Conservation (phyloP, 30 jellyfish, hydroid and myxozoan species). For the Cassiopea andromeda region DNA sequence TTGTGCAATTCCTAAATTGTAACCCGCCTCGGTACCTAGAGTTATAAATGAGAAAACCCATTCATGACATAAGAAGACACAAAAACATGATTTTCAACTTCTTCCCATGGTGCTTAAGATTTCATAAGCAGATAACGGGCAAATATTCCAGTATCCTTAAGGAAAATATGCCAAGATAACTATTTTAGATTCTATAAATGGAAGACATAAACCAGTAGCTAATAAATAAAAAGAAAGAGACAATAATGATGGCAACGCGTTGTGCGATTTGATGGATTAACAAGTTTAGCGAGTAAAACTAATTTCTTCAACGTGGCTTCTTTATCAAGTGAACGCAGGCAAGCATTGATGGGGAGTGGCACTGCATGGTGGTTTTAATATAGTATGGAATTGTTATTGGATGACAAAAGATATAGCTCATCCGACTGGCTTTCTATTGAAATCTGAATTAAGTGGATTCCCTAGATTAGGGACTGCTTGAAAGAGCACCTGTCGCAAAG, state of each 20-base stretch:
- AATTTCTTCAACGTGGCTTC: constrained; percentile 15
- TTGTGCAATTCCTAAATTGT: too few species aligned
- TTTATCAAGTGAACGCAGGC: background rate
- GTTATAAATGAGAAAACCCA: too few species aligned
- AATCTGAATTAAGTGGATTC: background rate
- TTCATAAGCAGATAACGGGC: too few species aligned
- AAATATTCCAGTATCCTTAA: too few species aligned
- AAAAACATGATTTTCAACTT: too few species aligned
- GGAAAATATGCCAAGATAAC: background rate
- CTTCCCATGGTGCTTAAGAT: too few species aligned
- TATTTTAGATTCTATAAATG: background rate
- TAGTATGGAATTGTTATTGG: background rate
- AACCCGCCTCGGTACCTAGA: too few species aligned
- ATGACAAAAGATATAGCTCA: background rate
- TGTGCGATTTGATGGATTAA: background rate
- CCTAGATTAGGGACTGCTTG: background rate
- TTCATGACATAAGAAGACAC: too few species aligned
- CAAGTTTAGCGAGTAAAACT: background rate
- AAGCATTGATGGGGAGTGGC: background rate
- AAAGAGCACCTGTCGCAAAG: constrained; percentile 2
- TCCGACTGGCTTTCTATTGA: background rate
- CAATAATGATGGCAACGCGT: background rate
- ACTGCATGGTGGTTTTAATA: background rate
- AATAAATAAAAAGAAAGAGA: background rate
- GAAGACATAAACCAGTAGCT: background rate